Evolutionary conservation across 1,140 invertebrate species (phyloP), one percentile per base, ranked within the genome.

Genomic region (Drosophila leontia): DNA sequence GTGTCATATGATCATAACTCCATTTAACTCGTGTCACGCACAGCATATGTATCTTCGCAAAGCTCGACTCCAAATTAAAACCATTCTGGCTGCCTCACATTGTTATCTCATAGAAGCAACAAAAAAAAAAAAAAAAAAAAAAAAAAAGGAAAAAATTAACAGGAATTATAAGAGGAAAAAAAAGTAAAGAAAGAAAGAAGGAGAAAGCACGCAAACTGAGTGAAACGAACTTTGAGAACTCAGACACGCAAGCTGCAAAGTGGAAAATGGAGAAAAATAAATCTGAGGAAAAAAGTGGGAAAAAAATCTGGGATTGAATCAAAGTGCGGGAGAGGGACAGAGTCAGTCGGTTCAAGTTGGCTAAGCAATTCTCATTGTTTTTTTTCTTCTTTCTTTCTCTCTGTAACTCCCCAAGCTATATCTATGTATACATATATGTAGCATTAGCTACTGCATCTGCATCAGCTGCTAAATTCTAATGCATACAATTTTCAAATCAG

Each of bases 171-270:
- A 51, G 32, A 39, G 37, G 15, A 4, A 55, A 19, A 37, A 32
- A 51, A 35, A 15, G n/a, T 8, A 37, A 23, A 23, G 48, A 39
- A 5, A 34, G 35, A 51, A 55, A 53, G 50, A 35, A 15, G 39
- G 48, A 68, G 67, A 70, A 70, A 70, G 67, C 63, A 68, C 48
- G 61, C 57, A 45, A 67, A 47, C 63, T 67, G 55, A 58, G 61
- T 68, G 63, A 69, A 67, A 81, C 82, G 82, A 85, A 85, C 82
- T 85, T 85, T 80, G 64, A 70, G 74, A 84, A 84, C 75, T 76
- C 55, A 55, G 63, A 68, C 63, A 70, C 67, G 67, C 67, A 70
- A 70, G 17, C 63, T 44, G 11, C 17, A 45, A 44, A 17, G 15
- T 53, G 12, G 26, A 37, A 55, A 55, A 68, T 32, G 26, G n/a